phyloP scores from a whole-genome alignment of 2,113 vertebrate genomes.

The Ptilonorhynchus violaceus region DNA sequence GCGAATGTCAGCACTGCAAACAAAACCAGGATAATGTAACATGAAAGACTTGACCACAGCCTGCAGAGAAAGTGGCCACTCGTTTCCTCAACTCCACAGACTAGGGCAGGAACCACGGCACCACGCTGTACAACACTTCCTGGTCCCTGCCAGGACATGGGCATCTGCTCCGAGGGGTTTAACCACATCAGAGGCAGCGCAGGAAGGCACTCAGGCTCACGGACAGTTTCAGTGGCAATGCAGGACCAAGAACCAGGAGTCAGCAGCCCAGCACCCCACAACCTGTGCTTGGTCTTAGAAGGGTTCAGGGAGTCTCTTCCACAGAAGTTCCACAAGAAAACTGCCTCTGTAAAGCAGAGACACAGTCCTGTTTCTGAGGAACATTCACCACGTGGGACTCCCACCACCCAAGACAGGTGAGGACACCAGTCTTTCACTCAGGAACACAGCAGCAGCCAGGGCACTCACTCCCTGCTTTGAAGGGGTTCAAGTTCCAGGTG shows the following conservation, averaged over 20 bases:
- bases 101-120: not conserved
- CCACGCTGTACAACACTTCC: fast-evolving
- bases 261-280: not conserved
- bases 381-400: fast-evolving
- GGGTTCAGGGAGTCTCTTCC: not conserved
- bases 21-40: not conserved
- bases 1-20: not conserved
- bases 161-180: not conserved
- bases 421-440: not conserved
- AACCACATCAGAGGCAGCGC: not conserved
- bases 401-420: not conserved
- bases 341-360: not conserved
- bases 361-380: not conserved
- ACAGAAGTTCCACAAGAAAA: not conserved
- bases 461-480: not conserved
- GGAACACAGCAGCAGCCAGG: not conserved
- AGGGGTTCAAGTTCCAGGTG: not conserved
- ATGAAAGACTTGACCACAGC: not conserved
- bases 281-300: not conserved
- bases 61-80: not conserved
- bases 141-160: not conserved
- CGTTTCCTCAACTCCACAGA: fast-evolving
- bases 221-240: not conserved
- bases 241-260: not conserved
- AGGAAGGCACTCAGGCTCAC: not conserved